Conservation (phyloP, 2,888 invertebrate species). For the Harpalus rufipes region DNA sequence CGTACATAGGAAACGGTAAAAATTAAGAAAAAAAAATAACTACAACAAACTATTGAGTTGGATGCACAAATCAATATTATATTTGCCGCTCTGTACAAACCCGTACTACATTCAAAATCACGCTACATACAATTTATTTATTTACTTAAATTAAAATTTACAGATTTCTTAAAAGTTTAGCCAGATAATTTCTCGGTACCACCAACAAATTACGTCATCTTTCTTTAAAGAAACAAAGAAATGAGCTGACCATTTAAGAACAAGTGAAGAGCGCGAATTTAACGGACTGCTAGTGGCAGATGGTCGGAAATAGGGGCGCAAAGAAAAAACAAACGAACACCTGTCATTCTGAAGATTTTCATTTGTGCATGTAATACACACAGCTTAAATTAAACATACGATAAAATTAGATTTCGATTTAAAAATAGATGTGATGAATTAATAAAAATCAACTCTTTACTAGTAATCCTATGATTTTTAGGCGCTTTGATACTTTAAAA, state of each 20-base stretch:
- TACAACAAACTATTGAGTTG: conserved; percentile 2
- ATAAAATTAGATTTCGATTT: conserved; percentile 50
- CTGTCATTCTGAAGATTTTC: conserved; percentile 51
- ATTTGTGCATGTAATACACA: conserved; percentile 50
- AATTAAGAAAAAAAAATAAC: conserved; percentile 26
- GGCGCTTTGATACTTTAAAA: conserved; percentile 31
- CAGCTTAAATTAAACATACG: conserved; percentile 50
- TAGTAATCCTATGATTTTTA: conserved; percentile 25
- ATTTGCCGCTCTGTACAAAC: conserved; percentile 18
- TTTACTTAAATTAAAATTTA: conserved; percentile 50
- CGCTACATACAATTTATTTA: conserved; percentile 41
- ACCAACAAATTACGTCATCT: conserved; percentile 48
- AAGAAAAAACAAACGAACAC: conserved; percentile 53
- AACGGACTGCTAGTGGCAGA: conserved; percentile 51
- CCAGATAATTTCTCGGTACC: conserved; percentile 30
- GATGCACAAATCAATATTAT: conserved; percentile 32
- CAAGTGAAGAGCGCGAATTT: conserved; percentile 34
- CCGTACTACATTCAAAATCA: conserved; percentile 23
- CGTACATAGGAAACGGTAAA: conserved; percentile 22
- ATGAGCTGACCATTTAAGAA: conserved; percentile 28
- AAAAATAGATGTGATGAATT: conserved; percentile 60
- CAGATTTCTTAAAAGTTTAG: conserved; percentile 46
- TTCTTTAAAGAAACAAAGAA: conserved; percentile 46
- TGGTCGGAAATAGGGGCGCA: conserved; percentile 51
- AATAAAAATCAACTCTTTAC: conserved; percentile 56